Evolutionary conservation across 2,113 vertebrate species (phyloP).

Genomic region (Ovis aries): ARS-UI_Ramb_v3.0 NC_056056.1:13742501-13743000

Average conservation of each 20-base stretch:
- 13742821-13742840: not conserved
- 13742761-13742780: not conserved
- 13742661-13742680: not conserved
- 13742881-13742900: not conserved
- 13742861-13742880: not conserved
- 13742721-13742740: not conserved
- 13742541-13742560: not conserved
- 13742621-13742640: not conserved
- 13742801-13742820: not conserved
- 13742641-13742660: not conserved
- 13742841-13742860: not conserved
- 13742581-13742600: not conserved
- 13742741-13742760: not conserved
- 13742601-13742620: not conserved
- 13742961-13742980: not conserved
- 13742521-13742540: not conserved
- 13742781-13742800: not conserved
- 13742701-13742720: not conserved
- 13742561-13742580: not conserved
- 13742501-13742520: not conserved
- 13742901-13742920: not conserved
- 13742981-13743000: not conserved
- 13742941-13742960: not conserved
- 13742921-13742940: not conserved
- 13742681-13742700: rapidly evolving